These are phyloP conservation scores for Candoia aspera DNA, from an alignment of 2,113 vertebrate genomes.

Conservation along the genomic window DNA sequence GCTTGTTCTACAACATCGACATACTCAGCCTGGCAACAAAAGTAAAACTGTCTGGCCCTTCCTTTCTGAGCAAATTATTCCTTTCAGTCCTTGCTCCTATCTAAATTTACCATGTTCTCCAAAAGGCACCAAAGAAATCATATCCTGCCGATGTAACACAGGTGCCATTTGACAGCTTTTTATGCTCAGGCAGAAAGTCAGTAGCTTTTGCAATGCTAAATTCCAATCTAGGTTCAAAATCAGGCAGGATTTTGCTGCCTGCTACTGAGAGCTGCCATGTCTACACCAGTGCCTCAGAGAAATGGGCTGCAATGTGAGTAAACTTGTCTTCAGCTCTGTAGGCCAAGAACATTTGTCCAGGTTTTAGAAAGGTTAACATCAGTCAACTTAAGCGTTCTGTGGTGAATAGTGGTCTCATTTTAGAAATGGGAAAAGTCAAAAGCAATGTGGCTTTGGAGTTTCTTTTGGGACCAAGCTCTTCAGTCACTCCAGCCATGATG, in stretches of 20 bases:
- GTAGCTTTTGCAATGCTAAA: background rate
- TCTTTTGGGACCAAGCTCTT: background rate
- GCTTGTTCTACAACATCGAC: background rate
- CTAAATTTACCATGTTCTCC: background rate
- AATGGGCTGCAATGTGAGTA: background rate
- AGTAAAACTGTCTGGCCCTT: background rate
- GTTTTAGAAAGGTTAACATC: background rate
- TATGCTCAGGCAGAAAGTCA: background rate
- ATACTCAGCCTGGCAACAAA: background rate
- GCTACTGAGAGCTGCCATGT: background rate
- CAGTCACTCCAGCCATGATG: background rate
- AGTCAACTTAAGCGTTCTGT: background rate
- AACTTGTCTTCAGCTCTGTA: background rate
- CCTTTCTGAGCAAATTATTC: background rate
- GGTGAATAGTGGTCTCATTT: background rate
- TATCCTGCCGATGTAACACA: background rate
- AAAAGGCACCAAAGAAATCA: background rate
- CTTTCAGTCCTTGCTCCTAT: background rate
- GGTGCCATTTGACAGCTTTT: background rate
- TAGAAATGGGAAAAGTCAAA: background rate
- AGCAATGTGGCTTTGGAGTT: background rate
- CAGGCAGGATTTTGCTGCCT: background rate
- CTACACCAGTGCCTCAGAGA: background rate
- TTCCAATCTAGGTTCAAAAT: background rate
- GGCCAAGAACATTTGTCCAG: background rate